Evolutionary conservation across 2,113 vertebrate species (phyloP), one percentile per base, ranked within the genome.

Genomic region (Lipotes vexillifer): DNA sequence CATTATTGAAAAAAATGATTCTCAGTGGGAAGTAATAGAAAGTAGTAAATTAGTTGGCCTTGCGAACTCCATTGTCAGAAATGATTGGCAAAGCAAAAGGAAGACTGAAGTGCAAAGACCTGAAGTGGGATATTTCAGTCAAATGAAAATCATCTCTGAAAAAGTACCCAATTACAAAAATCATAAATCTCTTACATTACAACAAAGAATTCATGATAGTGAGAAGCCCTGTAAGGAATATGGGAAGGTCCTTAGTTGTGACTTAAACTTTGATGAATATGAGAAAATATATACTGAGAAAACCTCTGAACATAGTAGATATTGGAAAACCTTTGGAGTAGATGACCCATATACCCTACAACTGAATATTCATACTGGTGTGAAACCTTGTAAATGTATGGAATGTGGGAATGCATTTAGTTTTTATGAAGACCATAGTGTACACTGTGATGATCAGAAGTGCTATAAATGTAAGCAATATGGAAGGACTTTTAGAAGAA

Each of bases 391-490:
- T 88, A 91, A 84, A 80, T 92, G 83, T 38, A 63, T 81, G 23
- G 38, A 68, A 89, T 89, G 23, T 81, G 63, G n/a, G 17, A 65
- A 96, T 55, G 15, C 15, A 31, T 86, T 90, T 87, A 69, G 21
- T 83, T 93, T 96, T 90, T 87, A 90, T 57, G 38, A 95, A 95
- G 80, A 87, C 31, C 5, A 88, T 93, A 77, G 11, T 71, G 38
- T 49, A 44, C 77, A 87, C 23, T 17, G 6, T 83, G 72, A 63
- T 57, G 11, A 90, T 78, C 61, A 81, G 13, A 93, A 59, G 21
- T 93, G 72, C 44, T 71, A 61, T 66, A 93, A 83, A 82, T 90
- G 33, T 72, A 95, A 95, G 74, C 29, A 96, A 90, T 55, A 93
- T 29, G 27, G 59, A 71, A 89, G 52, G 49, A 96, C n/a, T 36